A percentile compares a stretch with the other conserved stretches of the same genome.
phyloP scores from a whole-genome alignment of 2,113 vertebrate genomes.

The Noturus placidus region DNA sequence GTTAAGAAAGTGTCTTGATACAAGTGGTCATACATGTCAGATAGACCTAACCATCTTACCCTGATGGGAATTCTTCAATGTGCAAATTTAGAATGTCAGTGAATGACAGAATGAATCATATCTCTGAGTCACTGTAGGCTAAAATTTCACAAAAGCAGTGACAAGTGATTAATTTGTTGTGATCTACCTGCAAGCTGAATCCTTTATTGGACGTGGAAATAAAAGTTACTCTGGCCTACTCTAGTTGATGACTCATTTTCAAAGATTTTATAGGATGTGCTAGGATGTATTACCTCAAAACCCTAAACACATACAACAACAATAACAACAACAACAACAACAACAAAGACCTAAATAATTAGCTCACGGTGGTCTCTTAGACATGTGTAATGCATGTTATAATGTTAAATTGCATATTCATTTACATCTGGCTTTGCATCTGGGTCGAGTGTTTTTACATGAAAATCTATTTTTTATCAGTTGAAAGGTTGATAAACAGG shows the following conservation, averaged over 20 bases:
- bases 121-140: conserved; percentile 43
- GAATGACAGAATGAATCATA: conserved; percentile 50
- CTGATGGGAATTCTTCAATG: conserved; percentile 32
- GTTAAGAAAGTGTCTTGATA: conserved; percentile 34
- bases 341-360: conserved; percentile 1
- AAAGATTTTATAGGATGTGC: conserved; percentile 28
- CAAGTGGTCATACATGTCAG: conserved; percentile 23
- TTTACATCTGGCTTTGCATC: background rate
- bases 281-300: conserved; percentile 14
- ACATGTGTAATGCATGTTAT: conserved; percentile 2
- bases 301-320: background rate
- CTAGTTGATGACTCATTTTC: conserved; percentile 26
- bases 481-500: background rate
- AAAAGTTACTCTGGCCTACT: conserved; percentile 14
- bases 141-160: conserved; percentile 25
- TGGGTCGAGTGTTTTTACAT: background rate
- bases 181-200: conserved; percentile 52
- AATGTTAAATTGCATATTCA: background rate
- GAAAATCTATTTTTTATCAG: background rate
- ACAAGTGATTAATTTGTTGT: conserved; percentile 47
- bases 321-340: background rate
- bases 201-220: conserved; percentile 33
- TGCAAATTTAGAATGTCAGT: conserved; percentile 38
- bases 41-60: conserved; percentile 23
- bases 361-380: conserved; percentile 19